Evolutionary conservation across 2,113 vertebrate species (phyloP).

Genomic region (Rhadina sibilatrix): DNA sequence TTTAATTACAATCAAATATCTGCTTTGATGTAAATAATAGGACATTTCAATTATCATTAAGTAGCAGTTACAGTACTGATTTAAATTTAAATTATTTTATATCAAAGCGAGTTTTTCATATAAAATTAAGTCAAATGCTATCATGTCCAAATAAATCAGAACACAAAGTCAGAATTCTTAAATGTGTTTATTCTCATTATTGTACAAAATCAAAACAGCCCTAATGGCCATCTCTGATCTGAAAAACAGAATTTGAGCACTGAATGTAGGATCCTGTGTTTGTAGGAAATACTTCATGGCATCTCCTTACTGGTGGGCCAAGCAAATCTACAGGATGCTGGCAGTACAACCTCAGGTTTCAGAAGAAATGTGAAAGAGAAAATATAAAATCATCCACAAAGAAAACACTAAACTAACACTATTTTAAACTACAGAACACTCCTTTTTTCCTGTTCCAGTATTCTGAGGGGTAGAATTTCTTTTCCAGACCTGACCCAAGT

Average conservation of each 20-base stretch:
- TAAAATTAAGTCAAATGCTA: neutral
- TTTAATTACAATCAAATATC: neutral
- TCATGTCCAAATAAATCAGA: neutral
- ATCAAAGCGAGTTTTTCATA: neutral
- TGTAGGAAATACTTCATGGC: neutral
- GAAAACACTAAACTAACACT: neutral
- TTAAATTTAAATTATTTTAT: neutral
- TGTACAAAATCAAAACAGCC: neutral
- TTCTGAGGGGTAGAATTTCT: neutral
- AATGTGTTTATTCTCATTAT: neutral
- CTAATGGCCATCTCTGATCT: neutral
- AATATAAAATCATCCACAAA: neutral
- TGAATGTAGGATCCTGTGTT: neutral
- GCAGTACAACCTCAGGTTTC: neutral
- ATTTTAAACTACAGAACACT: neutral
- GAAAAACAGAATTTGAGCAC: neutral
- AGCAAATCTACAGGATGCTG: neutral
- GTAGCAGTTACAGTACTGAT: neutral
- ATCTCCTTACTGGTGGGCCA: neutral
- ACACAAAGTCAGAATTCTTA: neutral
- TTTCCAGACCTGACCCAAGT: neutral
- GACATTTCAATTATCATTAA: neutral
- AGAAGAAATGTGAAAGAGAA: neutral
- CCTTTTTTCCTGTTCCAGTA: neutral
- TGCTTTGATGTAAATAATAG: neutral